These are phyloP conservation scores for Stenchaetothrips biformis DNA, from an alignment of 2,888 invertebrate species.

Conservation along the genomic window DNA sequence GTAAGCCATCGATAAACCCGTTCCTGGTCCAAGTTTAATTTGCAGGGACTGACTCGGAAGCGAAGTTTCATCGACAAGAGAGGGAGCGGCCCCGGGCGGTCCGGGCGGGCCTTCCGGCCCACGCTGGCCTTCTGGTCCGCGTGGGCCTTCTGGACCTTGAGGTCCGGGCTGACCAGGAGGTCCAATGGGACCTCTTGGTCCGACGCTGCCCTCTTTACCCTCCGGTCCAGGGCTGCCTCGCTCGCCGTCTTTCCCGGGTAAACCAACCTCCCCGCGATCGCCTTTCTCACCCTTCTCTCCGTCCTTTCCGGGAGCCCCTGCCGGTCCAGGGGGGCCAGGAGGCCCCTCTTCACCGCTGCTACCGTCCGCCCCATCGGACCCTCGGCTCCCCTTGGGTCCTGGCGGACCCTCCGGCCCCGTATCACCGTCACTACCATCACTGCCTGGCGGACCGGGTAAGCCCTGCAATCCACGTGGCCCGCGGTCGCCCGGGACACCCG, in stretches of 20 bases:
- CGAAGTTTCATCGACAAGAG: too few relatives aligned
- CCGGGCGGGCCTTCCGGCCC: background rate
- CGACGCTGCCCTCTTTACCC: background rate
- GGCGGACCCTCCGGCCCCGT: too few relatives aligned
- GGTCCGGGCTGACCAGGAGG: background rate
- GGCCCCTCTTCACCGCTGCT: background rate
- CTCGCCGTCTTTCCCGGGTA: background rate
- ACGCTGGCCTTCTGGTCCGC: background rate
- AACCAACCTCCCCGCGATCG: background rate
- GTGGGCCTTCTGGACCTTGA: background rate
- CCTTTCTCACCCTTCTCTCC: background rate
- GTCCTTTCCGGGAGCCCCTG: background rate
- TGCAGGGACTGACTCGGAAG: background rate
- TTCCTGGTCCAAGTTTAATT: background rate
- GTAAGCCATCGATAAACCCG: background rate
- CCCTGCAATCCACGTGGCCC: too few relatives aligned
- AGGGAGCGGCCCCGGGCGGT: background rate
- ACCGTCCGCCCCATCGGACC: too few relatives aligned
- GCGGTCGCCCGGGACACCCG: too few relatives aligned
- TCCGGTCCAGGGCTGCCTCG: background rate
- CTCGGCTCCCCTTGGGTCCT: too few relatives aligned
- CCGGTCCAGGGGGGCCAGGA: too few relatives aligned
- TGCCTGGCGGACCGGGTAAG: too few relatives aligned
- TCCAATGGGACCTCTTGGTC: background rate
- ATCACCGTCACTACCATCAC: too few relatives aligned